Evolutionary conservation across 2,888 invertebrate species (phyloP), one percentile per base, ranked within the genome.

Genomic region (Drosophila anceps): DNA sequence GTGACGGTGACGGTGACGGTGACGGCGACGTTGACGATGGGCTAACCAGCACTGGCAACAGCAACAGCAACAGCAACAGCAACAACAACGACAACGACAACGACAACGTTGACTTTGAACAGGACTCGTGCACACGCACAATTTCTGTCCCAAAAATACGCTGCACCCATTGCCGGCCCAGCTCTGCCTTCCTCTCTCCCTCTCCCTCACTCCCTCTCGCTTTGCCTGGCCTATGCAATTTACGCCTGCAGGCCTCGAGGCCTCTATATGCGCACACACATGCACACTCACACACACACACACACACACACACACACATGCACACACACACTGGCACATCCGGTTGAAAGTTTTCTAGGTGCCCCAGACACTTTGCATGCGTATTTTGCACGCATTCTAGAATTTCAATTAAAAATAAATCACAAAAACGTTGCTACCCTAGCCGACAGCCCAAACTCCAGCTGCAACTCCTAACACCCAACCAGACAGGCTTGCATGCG

Each of bases 351-450:
- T 77, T 90, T 88, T 88, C 89, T 85, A 90, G 90, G 89, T 86
- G 89, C 81, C 81, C 81, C 84, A 90, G 89, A 90, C 88, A 87
- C 85, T 89, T 90, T 89, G 87, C 85, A 89, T 90, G 90, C 87
- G 91, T 87, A 90, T 90, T 88, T 92, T 90, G 91, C 90, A 91
- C 91, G 92, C 91, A 92, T 91, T 92, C 91, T 92, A 91, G 92
- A 92, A 92, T 92, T 92, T 92, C 92, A 92, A 92, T 92, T 92
- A 92, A 92, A 92, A 92, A 92, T 92, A 92, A 92, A 92, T 92
- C 92, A 92, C 92, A 92, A 91, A 86, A 91, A 90, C 88, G 90
- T 90, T 90, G 81, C 79, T 73, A 78, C 79, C 74, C 75, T 72
- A 61, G 63, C 77, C 63, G 54, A 66, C 53, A 51, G 24, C 24